Base-by-base conservation (phyloP, 2,888 invertebrate species). In the Galeopsomyia nigrocyanea region DNA sequence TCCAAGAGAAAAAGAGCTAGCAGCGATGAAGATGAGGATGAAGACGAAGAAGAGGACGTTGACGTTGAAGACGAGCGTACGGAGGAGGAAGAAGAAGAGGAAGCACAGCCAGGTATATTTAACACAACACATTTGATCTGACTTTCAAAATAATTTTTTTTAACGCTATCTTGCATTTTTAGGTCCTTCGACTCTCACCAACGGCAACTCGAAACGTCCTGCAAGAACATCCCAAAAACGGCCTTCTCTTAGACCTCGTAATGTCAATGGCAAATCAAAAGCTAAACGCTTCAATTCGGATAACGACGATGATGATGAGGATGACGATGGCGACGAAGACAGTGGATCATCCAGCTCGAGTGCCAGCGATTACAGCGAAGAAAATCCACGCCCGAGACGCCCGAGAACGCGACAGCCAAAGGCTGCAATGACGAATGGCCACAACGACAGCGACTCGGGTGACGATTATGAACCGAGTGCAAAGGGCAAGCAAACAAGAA, bases 391-490 rank as follows among this genome's bases (percentile, higher is more conserved):
- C 31, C 73, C 71, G 53, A 77, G 75, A 26, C 72, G 75, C 73
- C 80, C 63, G 74, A 81, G 77, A 77, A 81, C 71, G 71, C 76
- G 76, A 3, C 62, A 67, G 13, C 26, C 62, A 19, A 9, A 19
- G 16, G 10, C 47, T 16, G 9, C 64, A 39, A 79, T 78, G 74
- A 82, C 77, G 51, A 86, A 85, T 67, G 82, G 79, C 49, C 78
- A 74, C 19, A 77, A 76, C 49, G 87, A 86, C 47, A 86, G 87
- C 71, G 89, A 90, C 78, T 90, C 90, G 0, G 90, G 89, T 75
- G 90, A 90, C 17, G 88, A 88, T 78, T 90, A 89, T 76, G 89
- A 88, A 68, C 89, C 90, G 10, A 87, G 86, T 61, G 83, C 78
- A 17, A 83, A 84, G 21, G 82, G 83, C 6, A 86, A 84, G 61